Evolutionary conservation across 2,888 invertebrate genomes (phyloP).

Genomic region (Odontocolon sp.): DNA sequence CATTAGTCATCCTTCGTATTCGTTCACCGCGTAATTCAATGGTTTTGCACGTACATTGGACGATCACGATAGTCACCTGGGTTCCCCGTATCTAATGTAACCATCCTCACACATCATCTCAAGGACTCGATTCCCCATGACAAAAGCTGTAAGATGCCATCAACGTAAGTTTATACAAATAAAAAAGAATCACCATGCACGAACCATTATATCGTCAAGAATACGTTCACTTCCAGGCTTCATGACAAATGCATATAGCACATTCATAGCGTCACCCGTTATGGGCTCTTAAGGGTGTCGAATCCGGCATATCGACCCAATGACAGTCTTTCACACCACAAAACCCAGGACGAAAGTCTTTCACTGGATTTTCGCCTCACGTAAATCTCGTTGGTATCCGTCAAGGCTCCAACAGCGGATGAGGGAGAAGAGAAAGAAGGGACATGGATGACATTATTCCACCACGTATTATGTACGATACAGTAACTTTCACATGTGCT

Average conservation of each 20-base stretch:
- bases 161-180: slow-evolving; percentile 36
- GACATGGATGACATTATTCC: slow-evolving; percentile 39
- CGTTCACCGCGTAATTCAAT: slow-evolving; percentile 27
- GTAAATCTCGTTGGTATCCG: slow-evolving; percentile 61
- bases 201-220: slow-evolving; percentile 18
- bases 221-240: too few relatives aligned
- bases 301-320: slow-evolving; percentile 22
- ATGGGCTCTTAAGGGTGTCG: slow-evolving; percentile 44
- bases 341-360: slow-evolving; percentile 53
- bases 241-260: too few relatives aligned
- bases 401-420: slow-evolving; percentile 23
- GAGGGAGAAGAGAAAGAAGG: slow-evolving; percentile 14
- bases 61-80: slow-evolving; percentile 44
- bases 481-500: slow-evolving; percentile 51
- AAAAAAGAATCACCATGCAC: not conserved
- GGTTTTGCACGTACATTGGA: slow-evolving; percentile 19
- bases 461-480: slow-evolving; percentile 49
- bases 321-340: slow-evolving; percentile 46
- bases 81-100: slow-evolving; percentile 3
- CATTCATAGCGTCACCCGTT: slow-evolving; percentile 45
- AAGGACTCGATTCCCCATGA: slow-evolving; percentile 51
- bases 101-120: slow-evolving; percentile 26
- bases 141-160: slow-evolving; percentile 33
- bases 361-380: slow-evolving; percentile 49
- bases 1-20: slow-evolving; percentile 48